Evolutionary conservation across 2,113 vertebrate genomes (phyloP).

Genomic region (Notiomystis cincta): DNA sequence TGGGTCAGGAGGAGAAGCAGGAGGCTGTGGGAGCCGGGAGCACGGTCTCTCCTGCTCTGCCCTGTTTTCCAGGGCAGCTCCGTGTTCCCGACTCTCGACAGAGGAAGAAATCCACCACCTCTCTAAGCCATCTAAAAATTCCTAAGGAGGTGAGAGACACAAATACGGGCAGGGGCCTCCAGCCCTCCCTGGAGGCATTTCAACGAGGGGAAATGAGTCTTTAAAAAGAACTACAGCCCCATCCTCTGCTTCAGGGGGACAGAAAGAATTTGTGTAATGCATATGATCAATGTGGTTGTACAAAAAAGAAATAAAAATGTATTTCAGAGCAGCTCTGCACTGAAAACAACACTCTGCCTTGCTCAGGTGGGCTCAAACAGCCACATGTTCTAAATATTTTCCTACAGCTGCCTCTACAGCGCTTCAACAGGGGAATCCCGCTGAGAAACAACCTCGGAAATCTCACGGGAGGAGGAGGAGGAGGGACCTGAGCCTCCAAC

Average conservation of each 20-base stretch:
- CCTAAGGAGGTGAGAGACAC: not conserved
- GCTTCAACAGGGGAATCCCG: not conserved
- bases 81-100: accelerated
- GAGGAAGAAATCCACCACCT: not conserved
- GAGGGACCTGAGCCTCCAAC: not conserved
- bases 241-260: not conserved
- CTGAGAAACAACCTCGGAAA: not conserved
- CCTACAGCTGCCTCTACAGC: not conserved
- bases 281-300: not conserved
- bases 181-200: not conserved
- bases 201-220: not conserved
- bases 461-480: not conserved
- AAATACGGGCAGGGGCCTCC: not conserved
- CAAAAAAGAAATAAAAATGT: not conserved
- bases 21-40: not conserved
- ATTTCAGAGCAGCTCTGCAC: not conserved
- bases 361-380: not conserved
- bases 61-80: constrained; percentile 11
- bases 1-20: constrained; percentile 47
- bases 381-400: not conserved
- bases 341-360: not conserved
- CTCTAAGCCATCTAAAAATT: constrained; percentile 9
- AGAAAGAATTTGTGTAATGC: not conserved
- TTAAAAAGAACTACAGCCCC: not conserved
- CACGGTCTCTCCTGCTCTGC: not conserved